Percentiles rank a stretch among this genome's conserved stretches.
Evolutionary conservation across 2,113 vertebrate genomes (phyloP).

Genomic region (Fregata magnificens): DNA sequence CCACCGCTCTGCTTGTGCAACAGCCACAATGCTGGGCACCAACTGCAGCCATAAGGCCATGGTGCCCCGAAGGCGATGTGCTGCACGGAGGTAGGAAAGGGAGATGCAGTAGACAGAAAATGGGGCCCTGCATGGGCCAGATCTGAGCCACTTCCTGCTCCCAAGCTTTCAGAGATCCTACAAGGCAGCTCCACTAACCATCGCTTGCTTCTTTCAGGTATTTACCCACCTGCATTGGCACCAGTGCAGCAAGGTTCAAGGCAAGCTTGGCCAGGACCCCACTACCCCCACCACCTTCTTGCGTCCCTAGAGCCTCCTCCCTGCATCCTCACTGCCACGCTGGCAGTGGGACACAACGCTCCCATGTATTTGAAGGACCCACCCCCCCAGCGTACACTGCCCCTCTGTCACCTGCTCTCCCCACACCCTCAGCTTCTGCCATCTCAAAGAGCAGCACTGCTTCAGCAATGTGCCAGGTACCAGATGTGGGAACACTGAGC

Average conservation of each 20-base stretch:
- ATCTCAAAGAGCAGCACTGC: background rate
- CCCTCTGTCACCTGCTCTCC: background rate
- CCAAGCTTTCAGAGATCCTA: background rate
- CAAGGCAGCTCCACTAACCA: background rate
- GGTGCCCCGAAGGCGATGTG: background rate
- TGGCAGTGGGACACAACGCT: rapidly evolving
- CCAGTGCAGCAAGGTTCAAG: background rate
- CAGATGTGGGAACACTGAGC: background rate
- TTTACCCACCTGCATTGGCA: background rate
- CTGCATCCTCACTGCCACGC: background rate
- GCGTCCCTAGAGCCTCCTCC: background rate
- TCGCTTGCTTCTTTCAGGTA: background rate
- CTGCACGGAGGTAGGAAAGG: background rate
- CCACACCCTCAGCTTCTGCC: background rate
- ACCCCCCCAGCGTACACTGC: background rate
- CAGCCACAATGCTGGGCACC: background rate
- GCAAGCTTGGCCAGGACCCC: background rate
- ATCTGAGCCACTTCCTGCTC: background rate
- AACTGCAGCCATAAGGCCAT: background rate
- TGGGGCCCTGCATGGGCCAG: background rate
- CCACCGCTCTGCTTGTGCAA: background rate
- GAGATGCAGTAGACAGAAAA: background rate
- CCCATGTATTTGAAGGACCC: background rate
- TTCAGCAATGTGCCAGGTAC: background rate
- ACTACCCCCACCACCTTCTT: background rate